phyloP scores from a whole-genome alignment of 2,888 invertebrate species.

The Synergus gifuensis region DNA sequence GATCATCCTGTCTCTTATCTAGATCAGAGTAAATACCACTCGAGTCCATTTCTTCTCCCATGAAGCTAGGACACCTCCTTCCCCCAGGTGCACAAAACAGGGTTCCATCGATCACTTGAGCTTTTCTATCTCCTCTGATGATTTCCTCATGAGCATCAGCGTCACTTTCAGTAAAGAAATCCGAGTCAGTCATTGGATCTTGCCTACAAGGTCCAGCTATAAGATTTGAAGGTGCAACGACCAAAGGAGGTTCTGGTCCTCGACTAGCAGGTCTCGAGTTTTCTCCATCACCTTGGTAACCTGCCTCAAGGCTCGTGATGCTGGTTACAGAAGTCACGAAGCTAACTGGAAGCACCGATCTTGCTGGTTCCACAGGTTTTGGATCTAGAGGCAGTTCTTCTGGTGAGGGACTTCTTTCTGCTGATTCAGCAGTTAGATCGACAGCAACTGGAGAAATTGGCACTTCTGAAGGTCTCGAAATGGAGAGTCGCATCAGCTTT shows the following conservation, averaged over 20 bases:
- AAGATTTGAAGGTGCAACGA: constrained; percentile 64
- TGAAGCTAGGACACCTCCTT: constrained; percentile 74
- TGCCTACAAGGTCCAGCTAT: constrained; percentile 80
- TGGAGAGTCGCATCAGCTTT: constrained; percentile 64
- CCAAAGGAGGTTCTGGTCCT: constrained; percentile 87
- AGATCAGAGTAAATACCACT: constrained; percentile 94
- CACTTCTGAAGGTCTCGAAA: constrained; percentile 64
- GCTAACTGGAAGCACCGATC: constrained; percentile 76
- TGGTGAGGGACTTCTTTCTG: constrained; percentile 90
- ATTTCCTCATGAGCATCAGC: constrained; percentile 91
- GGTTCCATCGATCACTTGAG: constrained; percentile 93
- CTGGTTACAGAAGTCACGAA: constrained; percentile 94
- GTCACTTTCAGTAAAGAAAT: constrained; percentile 94
- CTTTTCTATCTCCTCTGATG: constrained; percentile 84
- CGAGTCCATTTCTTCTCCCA: constrained; percentile 91
- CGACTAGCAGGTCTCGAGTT: constrained; percentile 92
- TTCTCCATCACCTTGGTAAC: constrained; percentile 95
- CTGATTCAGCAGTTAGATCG: constrained; percentile 45
- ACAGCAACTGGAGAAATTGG: constrained; percentile 54
- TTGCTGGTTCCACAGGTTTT: constrained; percentile 61
- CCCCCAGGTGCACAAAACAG: constrained; percentile 83
- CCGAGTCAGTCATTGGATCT: constrained; percentile 94
- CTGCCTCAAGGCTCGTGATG: constrained; percentile 94
- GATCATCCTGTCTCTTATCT: constrained; percentile 86
- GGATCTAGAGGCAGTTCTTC: constrained; percentile 91